A percentile compares a stretch with the other conserved stretches of the same genome.
These are phyloP conservation scores for Choloepus hoffmanni DNA, from an alignment of 2,113 vertebrate species.

Conservation along the genomic window DNA sequence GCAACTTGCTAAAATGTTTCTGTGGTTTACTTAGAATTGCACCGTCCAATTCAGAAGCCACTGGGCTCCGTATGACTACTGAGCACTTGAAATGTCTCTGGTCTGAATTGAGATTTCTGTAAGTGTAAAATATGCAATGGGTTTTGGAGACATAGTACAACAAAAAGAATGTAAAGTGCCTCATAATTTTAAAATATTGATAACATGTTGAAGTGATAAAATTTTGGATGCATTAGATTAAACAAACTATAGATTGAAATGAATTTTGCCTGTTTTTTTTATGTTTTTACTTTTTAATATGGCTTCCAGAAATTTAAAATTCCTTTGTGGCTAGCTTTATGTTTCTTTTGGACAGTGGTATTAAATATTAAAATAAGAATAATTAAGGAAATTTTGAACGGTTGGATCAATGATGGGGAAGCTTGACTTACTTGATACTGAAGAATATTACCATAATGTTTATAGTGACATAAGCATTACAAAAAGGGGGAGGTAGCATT, in stretches of 20 bases:
- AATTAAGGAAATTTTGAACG: constrained; percentile 15
- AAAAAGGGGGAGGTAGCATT: not conserved
- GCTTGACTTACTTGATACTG: constrained; percentile 4
- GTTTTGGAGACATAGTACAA: not conserved
- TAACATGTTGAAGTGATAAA: not conserved
- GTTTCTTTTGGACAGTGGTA: constrained; percentile 8
- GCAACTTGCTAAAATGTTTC: not conserved
- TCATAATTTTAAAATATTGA: not conserved
- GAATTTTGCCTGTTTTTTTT: not conserved
- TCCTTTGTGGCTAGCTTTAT: not conserved
- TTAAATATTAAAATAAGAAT: not conserved
- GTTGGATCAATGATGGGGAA: not conserved
- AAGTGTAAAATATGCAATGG: not conserved
- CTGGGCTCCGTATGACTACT: accelerated
- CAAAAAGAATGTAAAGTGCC: not conserved
- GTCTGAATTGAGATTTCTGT: not conserved
- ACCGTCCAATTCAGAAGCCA: not conserved
- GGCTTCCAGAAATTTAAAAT: constrained; percentile 27
- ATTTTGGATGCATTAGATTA: constrained; percentile 27
- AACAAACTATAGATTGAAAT: not conserved
- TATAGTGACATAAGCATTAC: not conserved
- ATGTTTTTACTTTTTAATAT: not conserved
- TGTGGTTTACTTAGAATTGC: not conserved
- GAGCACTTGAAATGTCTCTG: not conserved
- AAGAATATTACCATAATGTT: not conserved